Percentiles rank a stretch among this genome's conserved stretches.
Conservation (phyloP, 2,113 vertebrate genomes). For the Illadopsis cleaveri region DNA sequence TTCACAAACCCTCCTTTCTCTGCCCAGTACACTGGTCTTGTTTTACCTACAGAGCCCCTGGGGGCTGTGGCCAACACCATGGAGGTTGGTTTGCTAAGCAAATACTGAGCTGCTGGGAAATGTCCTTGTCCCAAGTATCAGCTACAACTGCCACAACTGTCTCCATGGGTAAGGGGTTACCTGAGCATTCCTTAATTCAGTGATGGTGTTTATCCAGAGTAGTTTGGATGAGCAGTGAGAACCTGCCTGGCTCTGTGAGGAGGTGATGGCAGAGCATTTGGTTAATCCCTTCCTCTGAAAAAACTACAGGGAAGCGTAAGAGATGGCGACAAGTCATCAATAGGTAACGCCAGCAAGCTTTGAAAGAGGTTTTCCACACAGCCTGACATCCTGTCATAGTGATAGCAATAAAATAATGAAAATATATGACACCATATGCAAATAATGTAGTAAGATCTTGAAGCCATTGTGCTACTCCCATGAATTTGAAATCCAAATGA, state of each 20-base stretch:
- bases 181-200: not conserved
- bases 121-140: not conserved
- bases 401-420: not conserved
- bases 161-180: not conserved
- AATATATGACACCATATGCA: not conserved
- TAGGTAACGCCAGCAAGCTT: not conserved
- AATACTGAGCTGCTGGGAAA: not conserved
- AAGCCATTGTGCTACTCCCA: not conserved
- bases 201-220: not conserved
- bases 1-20: not conserved
- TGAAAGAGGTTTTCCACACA: not conserved
- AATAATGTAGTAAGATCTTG: not conserved
- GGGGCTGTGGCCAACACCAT: fast-evolving
- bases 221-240: not conserved
- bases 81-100: not conserved
- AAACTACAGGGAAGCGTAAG: not conserved
- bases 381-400: not conserved
- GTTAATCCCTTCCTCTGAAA: not conserved
- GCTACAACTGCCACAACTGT: not conserved
- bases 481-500: not conserved
- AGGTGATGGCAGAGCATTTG: not conserved
- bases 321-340: not conserved
- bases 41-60: not conserved
- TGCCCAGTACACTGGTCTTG: not conserved
- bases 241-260: not conserved